Evolutionary conservation across 2,888 invertebrate genomes (phyloP).

Genomic region (Helicoverpa assulta): DNA sequence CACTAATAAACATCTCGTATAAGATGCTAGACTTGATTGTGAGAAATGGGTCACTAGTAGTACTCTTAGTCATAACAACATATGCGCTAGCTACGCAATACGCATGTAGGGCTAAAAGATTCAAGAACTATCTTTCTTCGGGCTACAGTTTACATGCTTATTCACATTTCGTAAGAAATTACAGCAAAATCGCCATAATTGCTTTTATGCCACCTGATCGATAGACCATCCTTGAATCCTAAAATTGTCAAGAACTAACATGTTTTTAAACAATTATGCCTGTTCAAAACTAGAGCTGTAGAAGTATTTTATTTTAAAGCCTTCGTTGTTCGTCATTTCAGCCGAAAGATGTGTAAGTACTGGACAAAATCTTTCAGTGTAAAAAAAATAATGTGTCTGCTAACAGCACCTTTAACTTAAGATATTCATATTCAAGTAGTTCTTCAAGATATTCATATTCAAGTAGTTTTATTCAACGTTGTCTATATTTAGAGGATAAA

Average conservation of each 20-base stretch:
- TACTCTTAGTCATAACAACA: constrained; percentile 8
- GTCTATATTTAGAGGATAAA: constrained; percentile 36
- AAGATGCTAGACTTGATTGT: constrained; percentile 43
- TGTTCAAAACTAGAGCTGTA: no score
- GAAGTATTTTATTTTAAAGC: no score
- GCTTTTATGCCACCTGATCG: no score
- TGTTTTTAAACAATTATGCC: no score
- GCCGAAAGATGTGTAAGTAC: no score
- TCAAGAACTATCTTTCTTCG: background rate
- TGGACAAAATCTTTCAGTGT: background rate
- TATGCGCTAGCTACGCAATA: constrained; percentile 1
- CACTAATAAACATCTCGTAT: constrained; percentile 7
- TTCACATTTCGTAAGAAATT: background rate
- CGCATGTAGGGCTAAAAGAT: constrained; percentile 1
- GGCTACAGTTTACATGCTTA: no score
- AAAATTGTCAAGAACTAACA: no score
- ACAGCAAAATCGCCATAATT: background rate
- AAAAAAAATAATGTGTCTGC: constrained; percentile 15
- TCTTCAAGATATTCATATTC: constrained; percentile 21
- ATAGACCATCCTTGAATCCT: no score
- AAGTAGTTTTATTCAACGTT: constrained; percentile 21
- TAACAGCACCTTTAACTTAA: background rate
- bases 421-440: no score
- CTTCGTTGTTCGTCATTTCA: no score
- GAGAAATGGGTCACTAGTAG: constrained; percentile 45